Conservation (phyloP, 2,888 invertebrate species). For the Ditylenchus weischeri region DNA sequence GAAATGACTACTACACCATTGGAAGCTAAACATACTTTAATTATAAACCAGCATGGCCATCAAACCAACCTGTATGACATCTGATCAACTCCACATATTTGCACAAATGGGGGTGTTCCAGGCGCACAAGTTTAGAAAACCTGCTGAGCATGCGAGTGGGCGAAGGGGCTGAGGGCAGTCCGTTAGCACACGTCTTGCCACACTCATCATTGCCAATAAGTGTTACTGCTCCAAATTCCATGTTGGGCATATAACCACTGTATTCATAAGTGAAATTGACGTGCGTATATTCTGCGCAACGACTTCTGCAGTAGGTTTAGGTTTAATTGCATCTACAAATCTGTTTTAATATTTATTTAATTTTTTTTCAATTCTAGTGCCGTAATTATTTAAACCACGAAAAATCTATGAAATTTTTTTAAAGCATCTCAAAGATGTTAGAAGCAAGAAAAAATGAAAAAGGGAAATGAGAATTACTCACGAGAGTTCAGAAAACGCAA, state of each 20-base stretch:
- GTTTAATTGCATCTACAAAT: no score
- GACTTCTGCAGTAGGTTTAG: no score
- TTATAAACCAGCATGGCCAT: background rate
- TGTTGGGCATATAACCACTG: background rate
- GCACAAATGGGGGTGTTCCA: conserved; percentile 70
- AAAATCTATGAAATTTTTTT: no score
- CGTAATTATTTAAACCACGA: no score
- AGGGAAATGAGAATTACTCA: no score
- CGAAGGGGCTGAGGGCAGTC: conserved; percentile 3
- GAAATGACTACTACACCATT: conserved; percentile 46
- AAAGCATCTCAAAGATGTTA: no score
- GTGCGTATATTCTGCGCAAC: no score
- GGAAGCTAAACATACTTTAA: conserved; percentile 31
- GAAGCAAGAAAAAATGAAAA: no score
- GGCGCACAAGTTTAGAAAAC: conserved; percentile 62
- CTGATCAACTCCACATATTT: conserved; percentile 84
- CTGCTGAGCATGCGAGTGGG: conserved; percentile 67
- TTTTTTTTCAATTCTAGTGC: no score
- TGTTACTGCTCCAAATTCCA: conserved; percentile 16
- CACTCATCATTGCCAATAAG: conserved; percentile 3
- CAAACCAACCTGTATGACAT: conserved; percentile 34
- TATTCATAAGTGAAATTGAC: no score
- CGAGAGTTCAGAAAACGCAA: no score
- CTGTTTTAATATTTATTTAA: no score
- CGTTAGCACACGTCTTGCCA: conserved; percentile 6